Evolutionary conservation across 2,888 invertebrate genomes (phyloP), one percentile per base, ranked within the genome.

Genomic region (Adela reaumurella): DNA sequence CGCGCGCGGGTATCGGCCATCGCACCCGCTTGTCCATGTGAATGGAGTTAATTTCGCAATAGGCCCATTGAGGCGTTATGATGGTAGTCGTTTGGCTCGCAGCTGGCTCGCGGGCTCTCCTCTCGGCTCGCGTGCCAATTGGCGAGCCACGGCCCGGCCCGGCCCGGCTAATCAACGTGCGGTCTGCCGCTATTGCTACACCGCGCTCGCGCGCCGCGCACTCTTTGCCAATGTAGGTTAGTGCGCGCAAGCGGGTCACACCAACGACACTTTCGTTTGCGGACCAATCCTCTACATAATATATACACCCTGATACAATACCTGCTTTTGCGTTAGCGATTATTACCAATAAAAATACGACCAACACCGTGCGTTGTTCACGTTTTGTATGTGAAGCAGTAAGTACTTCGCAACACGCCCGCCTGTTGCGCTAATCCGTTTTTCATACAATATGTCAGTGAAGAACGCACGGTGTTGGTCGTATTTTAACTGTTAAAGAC

Each of bases 11-110:
- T 35, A 24, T 35, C 35, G 3, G 35, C 3, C 35, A 11, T 3
- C 4, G 35, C 35, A 14, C n/a, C 11, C 35, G 8, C 11, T 8
- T 35, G 35, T 35, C 64, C 64, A 70, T 69, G 70, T 74, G 74
- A 76, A 76, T 73, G 72, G 63, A 72, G 68, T 68, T 74, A 74
- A 76, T 74, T 73, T 70, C 66, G 66, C 66, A 64, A 66, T 68
- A 66, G 62, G 62, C 65, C 67, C 70, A 70, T 71, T 70, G 70
- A 71, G 69, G 66, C 67, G 65, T 62, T 68, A 60, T 63, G 63
- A 62, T 14, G 35, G 35, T 3, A 3, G 35, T 35, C 35, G 35
- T 35, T 35, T 35, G 35, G 35, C 35, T 35, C 35, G 35, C 35
- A 3, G 35, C 11, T 8, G 35, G 35, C 35, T 24, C 6, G 24